phyloP scores from a whole-genome alignment of 2,113 vertebrate species.

The Caranx ignobilis region DNA sequence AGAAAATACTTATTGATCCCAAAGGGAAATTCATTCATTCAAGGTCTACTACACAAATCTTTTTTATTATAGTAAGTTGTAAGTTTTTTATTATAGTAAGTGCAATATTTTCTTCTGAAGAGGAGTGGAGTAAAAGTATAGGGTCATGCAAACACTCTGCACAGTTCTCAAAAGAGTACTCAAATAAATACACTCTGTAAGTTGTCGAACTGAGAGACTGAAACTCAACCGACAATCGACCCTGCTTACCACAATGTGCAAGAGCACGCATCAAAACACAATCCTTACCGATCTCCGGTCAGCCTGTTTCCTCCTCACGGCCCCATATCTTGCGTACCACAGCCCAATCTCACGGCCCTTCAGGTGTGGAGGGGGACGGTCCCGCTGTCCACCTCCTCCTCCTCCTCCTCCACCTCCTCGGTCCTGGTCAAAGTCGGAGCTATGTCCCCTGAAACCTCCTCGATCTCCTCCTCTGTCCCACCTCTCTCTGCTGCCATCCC shows the following conservation, averaged over 20 bases:
- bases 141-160: not conserved
- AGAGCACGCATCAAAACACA: not conserved
- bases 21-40: too few relatives aligned
- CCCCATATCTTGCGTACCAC: constrained; percentile 95
- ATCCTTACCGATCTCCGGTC: constrained; percentile 91
- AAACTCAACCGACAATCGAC: not conserved
- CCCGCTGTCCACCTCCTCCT: constrained; percentile 75
- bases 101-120: too few relatives aligned
- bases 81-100: too few relatives aligned
- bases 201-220: not conserved
- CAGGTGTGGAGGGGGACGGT: constrained; percentile 91
- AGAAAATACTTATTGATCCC: too few relatives aligned
- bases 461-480: constrained; percentile 76
- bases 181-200: not conserved
- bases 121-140: too few relatives aligned
- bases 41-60: too few relatives aligned
- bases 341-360: constrained; percentile 95
- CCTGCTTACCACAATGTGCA: not conserved
- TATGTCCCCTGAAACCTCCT: constrained; percentile 60
- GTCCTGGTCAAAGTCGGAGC: constrained; percentile 73
- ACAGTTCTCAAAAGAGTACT: not conserved
- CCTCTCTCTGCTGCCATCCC: constrained; percentile 75
- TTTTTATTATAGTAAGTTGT: too few relatives aligned
- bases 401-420: constrained; percentile 66
- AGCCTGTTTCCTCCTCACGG: constrained; percentile 88